Percentiles rank a stretch among this genome's conserved stretches.
Conservation (phyloP, 2,888 invertebrate genomes). For the Chelonus formosanus region DNA sequence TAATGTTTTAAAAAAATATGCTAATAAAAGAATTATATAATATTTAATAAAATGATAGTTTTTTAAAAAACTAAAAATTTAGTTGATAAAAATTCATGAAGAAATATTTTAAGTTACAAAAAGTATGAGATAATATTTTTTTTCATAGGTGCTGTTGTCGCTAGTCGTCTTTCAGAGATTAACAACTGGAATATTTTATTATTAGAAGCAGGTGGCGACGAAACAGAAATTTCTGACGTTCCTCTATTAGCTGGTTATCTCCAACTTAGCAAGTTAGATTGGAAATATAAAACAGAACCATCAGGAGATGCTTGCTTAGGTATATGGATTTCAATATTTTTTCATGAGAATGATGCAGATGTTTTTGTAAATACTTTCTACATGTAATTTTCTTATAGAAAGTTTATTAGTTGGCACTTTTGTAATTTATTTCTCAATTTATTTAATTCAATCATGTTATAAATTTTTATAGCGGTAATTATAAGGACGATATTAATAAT, state of each 20-base stretch:
- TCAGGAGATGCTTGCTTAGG: conserved; percentile 82
- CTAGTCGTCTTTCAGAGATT: conserved; percentile 81
- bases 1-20: too few relatives aligned
- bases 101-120: too few relatives aligned
- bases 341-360: too few relatives aligned
- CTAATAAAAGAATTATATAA: too few relatives aligned
- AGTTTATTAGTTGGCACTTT: too few relatives aligned
- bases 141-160: conserved; percentile 79
- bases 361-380: too few relatives aligned
- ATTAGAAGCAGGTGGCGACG: conserved; percentile 86
- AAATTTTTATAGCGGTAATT: too few relatives aligned
- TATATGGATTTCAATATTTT: conserved; percentile 69
- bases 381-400: too few relatives aligned
- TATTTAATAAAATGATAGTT: too few relatives aligned
- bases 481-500: too few relatives aligned
- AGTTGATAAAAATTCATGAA: neutral
- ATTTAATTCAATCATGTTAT: too few relatives aligned
- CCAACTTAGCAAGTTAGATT: conserved; percentile 85
- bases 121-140: neutral
- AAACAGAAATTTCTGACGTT: conserved; percentile 88
- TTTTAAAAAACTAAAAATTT: neutral
- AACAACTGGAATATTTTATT: conserved; percentile 80
- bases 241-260: conserved; percentile 87
- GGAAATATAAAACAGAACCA: conserved; percentile 90
- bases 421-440: too few relatives aligned